Conservation (phyloP, 2,888 invertebrate species). For the Parthenolecanium corni region DNA sequence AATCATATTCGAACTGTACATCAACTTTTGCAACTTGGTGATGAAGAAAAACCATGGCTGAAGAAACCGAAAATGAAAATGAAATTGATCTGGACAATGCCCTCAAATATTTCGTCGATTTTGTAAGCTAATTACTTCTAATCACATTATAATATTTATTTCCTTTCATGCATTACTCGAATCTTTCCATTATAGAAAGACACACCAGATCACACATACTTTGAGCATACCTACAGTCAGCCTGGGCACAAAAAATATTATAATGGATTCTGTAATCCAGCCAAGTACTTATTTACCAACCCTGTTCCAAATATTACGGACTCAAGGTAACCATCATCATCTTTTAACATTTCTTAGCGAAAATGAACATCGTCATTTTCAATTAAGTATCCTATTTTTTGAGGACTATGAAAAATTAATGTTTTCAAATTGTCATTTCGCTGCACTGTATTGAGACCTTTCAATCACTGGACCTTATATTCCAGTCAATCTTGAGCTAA, state of each 20-base stretch:
- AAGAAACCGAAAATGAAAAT: constrained; percentile 1
- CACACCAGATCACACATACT: constrained; percentile 15
- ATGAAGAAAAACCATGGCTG: too few species aligned
- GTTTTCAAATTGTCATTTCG: too few species aligned
- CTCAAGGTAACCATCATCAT: constrained; percentile 2
- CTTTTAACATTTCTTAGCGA: too few species aligned
- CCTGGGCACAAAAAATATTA: constrained; percentile 16
- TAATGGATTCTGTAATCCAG: constrained; percentile 13
- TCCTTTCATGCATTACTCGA: not conserved
- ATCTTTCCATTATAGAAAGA: constrained; percentile 1
- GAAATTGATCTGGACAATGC: constrained; percentile 18
- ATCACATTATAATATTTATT: not conserved
- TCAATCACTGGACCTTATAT: too few species aligned
- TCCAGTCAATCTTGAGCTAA: too few species aligned
- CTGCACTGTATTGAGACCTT: too few species aligned
- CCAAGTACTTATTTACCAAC: constrained; percentile 13
- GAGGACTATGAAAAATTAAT: too few species aligned
- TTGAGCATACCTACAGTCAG: constrained; percentile 18
- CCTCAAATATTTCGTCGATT: constrained; percentile 18
- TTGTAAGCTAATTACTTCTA: constrained; percentile 1
- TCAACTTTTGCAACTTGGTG: too few species aligned
- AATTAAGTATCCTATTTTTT: too few species aligned
- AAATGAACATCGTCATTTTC: too few species aligned
- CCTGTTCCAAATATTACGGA: not conserved
- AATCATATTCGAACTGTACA: too few species aligned